Percentiles rank a stretch among this genome's conserved stretches.
Conservation (phyloP, 2,113 vertebrate genomes). For the Oncorhynchus clarkii region DNA sequence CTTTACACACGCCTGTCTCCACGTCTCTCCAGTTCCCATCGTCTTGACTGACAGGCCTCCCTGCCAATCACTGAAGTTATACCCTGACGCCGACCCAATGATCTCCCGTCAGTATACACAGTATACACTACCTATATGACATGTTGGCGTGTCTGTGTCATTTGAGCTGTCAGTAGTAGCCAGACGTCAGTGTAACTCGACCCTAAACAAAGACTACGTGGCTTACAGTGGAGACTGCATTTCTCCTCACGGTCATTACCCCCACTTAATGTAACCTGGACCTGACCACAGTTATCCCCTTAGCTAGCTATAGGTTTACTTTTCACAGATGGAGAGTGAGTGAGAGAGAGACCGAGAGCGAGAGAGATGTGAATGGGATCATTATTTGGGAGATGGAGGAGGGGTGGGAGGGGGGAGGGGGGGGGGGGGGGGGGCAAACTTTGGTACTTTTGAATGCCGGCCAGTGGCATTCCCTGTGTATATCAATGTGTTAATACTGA, state of each 20-base stretch:
- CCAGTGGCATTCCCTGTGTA: constrained; percentile 74
- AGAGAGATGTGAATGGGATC: constrained; percentile 54
- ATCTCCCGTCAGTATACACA: constrained; percentile 30
- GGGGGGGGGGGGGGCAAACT: constrained; percentile 31
- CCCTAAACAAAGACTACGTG: constrained; percentile 35
- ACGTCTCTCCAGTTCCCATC: constrained; percentile 16
- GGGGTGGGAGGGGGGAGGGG: too few species aligned
- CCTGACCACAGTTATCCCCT: constrained; percentile 58
- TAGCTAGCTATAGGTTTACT: background rate
- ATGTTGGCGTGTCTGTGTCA: background rate
- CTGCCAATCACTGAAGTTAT: constrained; percentile 47
- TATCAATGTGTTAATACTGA: constrained; percentile 78
- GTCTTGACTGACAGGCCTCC: constrained; percentile 8
- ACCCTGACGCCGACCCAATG: background rate
- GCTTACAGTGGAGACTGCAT: constrained; percentile 2
- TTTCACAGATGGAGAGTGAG: background rate
- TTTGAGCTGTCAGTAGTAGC: constrained; percentile 32
- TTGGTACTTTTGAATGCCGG: constrained; percentile 56
- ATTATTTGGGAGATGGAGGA: constrained; percentile 51
- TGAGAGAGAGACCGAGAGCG: constrained; percentile 4
- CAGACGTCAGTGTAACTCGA: constrained; percentile 41
- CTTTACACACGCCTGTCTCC: constrained; percentile 2
- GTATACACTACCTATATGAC: constrained; percentile 47
- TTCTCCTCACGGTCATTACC: constrained; percentile 44
- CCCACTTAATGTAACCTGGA: constrained; percentile 52